Conservation (phyloP, 2,888 invertebrate species). For the Mantis religiosa region DNA sequence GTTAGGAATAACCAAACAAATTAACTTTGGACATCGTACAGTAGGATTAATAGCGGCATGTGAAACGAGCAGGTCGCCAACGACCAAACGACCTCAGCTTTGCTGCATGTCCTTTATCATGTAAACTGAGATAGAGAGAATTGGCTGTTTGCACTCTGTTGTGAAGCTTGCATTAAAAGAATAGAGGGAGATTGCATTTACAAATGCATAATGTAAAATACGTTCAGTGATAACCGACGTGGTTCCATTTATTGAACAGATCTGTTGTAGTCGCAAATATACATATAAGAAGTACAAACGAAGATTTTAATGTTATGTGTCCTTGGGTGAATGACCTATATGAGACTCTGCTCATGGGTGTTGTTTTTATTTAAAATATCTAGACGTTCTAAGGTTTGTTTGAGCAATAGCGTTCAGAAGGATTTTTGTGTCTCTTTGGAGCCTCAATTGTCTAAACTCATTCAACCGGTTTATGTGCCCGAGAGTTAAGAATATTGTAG, state of each 20-base stretch:
- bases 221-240: neutral
- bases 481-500: too few species aligned
- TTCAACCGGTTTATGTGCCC: too few species aligned
- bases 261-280: neutral
- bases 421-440: too few species aligned
- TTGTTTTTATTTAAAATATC: too few species aligned
- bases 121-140: neutral
- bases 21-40: too few species aligned
- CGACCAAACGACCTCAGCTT: neutral
- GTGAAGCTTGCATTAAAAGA: neutral
- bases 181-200: neutral
- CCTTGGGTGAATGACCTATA: too few species aligned
- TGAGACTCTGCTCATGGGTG: too few species aligned
- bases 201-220: neutral
- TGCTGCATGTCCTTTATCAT: neutral
- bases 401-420: too few species aligned
- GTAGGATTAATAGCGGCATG: neutral
- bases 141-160: neutral
- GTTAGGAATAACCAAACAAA: too few species aligned
- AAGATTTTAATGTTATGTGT: too few species aligned
- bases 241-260: neutral
- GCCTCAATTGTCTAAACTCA: too few species aligned
- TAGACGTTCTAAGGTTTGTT: too few species aligned
- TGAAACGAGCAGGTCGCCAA: neutral
- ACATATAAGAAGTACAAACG: neutral